Conservation (phyloP, 2,888 invertebrate species). For the Raillietiella orientalis region DNA sequence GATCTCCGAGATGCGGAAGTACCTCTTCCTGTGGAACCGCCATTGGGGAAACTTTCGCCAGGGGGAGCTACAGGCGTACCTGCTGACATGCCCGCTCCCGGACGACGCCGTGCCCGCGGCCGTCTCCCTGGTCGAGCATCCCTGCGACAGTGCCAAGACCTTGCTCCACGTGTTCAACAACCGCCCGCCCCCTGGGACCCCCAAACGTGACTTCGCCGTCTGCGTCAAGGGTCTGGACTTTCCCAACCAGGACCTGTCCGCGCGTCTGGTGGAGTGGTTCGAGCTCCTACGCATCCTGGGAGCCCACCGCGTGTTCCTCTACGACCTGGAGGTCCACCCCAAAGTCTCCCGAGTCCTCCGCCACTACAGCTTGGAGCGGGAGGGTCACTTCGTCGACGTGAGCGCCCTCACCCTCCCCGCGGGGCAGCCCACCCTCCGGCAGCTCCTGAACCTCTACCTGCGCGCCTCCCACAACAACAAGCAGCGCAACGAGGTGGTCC, state of each 20-base stretch:
- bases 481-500: slow-evolving; percentile 72
- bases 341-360: slow-evolving; percentile 42
- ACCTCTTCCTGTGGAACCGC: slow-evolving; percentile 75
- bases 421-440: slow-evolving; percentile 59
- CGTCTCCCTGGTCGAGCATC: slow-evolving; percentile 49
- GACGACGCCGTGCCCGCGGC: slow-evolving; percentile 30
- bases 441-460: slow-evolving; percentile 57
- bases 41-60: slow-evolving; percentile 84
- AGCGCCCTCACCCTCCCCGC: slow-evolving; percentile 56
- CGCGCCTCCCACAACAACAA: slow-evolving; percentile 74
- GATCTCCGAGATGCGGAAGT: slow-evolving; percentile 35
- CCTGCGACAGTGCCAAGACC: slow-evolving; percentile 54
- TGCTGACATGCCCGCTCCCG: slow-evolving; percentile 61
- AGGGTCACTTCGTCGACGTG: slow-evolving; percentile 30
- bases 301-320: slow-evolving; percentile 67
- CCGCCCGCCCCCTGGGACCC: slow-evolving; percentile 22
- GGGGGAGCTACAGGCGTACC: slow-evolving; percentile 61
- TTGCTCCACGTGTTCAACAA: slow-evolving; percentile 49
- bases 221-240: slow-evolving; percentile 84
- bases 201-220: slow-evolving; percentile 45
- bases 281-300: slow-evolving; percentile 54
- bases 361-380: slow-evolving; percentile 25
- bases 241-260: slow-evolving; percentile 59
- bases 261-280: slow-evolving; percentile 73
- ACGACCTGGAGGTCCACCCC: slow-evolving; percentile 49